Base-by-base conservation (phyloP, 2,888 invertebrate species). In the Cephus pygmeus region DNA sequence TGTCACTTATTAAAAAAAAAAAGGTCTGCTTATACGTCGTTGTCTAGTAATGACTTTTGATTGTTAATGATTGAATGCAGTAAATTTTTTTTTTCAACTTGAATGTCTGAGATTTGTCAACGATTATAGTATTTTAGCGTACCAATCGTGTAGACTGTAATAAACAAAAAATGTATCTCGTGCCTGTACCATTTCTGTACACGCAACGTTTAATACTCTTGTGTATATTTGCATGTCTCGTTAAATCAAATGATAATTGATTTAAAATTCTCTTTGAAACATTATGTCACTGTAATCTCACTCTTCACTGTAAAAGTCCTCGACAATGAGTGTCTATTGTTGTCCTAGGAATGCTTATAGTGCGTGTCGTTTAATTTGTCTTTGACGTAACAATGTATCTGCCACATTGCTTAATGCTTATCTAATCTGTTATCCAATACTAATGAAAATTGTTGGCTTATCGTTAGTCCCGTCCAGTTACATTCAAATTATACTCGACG, bases 361-460 rank as follows among this genome's bases (percentile, higher is more conserved):
- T 2, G 2, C 23, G 1, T 23, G 23, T 56, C 23, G 56, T 56
- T 56, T 23, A 23, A 56, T 56, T 56, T 15, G 15, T 9, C 56
- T 82, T 81, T 68, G 77, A 75, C 74, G 75, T 79, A 56, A 80
- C 79, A 80, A 80, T 75, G 71, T 15, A 81, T 79, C 76, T 81
- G 80, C 73, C 23, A 56, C 9, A 1, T 56, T 23, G 79, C 75
- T 35, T 75, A 69, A 12, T 79, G 81, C 80, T 81, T 85, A 73
- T 73, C 75, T 76, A 79, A 75, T 83, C 81, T 81, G 89, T 90
- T 90, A 90, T 91, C 90, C 90, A 90, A 90, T 90, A 90, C 90
- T 86, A 84, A 83, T 81, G 56, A 56, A 56, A 56, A 56, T 23
- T 56, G 56, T 56, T 23, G 56, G 56, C 56, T 56, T 56, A 56